phyloP scores from a whole-genome alignment of 2,113 vertebrate species.

The Maccullochella peelii region DNA sequence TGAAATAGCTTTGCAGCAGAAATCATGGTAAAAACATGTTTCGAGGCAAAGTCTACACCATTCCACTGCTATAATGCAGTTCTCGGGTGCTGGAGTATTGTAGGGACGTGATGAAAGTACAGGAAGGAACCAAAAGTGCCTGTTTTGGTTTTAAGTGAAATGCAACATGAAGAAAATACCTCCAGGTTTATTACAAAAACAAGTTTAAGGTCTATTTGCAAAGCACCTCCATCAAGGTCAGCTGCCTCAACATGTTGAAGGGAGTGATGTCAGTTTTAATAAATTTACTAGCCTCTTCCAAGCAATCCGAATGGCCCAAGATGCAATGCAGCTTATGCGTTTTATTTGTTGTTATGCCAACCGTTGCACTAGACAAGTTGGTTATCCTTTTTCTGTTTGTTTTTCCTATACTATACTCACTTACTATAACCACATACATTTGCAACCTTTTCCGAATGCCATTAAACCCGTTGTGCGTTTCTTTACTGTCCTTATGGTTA shows the following conservation, averaged over 20 bases:
- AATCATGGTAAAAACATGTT: neutral
- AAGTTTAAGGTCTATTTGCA: neutral
- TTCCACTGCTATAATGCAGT: neutral
- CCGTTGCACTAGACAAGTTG: neutral
- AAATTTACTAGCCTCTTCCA: neutral
- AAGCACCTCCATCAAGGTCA: neutral
- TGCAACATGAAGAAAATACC: neutral
- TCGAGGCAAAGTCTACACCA: neutral
- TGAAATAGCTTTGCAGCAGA: neutral
- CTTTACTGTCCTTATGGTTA: conserved; percentile 2
- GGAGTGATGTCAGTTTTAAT: neutral
- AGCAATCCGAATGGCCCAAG: neutral
- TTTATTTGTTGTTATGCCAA: neutral
- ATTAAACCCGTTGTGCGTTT: neutral
- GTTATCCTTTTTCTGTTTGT: neutral
- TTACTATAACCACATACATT: neutral
- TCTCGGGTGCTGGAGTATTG: neutral
- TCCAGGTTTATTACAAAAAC: neutral
- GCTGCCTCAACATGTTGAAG: neutral
- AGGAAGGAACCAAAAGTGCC: neutral
- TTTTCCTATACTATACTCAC: too few relatives aligned
- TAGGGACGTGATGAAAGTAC: neutral
- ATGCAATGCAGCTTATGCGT: neutral
- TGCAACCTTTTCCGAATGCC: neutral
- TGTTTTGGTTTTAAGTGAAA: neutral